A percentile compares a stretch with the other conserved stretches of the same genome.
Evolutionary conservation across 35 echinoderm and acorn worm species (phyloP).

Genomic region (Amphiura filiformis): DNA sequence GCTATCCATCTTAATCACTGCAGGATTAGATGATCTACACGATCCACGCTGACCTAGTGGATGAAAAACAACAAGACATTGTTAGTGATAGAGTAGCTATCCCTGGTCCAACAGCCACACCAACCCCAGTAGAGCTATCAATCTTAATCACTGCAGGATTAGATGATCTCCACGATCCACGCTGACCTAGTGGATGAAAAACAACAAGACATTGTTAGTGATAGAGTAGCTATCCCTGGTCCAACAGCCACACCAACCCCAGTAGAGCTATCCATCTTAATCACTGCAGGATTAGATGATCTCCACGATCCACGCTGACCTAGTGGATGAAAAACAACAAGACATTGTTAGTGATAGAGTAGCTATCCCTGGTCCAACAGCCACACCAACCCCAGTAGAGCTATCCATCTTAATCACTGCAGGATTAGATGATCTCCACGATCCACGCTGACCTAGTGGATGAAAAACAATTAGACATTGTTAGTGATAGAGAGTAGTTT

Average conservation of each 20-base stretch:
- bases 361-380: not conserved
- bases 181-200: slow-evolving; percentile 17
- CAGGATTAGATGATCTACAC: slow-evolving; percentile 26
- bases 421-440: not conserved
- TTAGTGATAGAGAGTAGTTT: not conserved
- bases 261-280: slow-evolving; percentile 31
- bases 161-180: slow-evolving; percentile 39
- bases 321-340: not conserved
- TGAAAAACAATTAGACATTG: too few relatives aligned
- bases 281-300: slow-evolving; percentile 21
- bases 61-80: not conserved
- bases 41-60: slow-evolving; percentile 37
- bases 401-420: slow-evolving; percentile 16
- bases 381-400: slow-evolving; percentile 7
- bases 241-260: slow-evolving; percentile 25
- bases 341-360: too few relatives aligned
- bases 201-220: too few relatives aligned
- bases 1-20: slow-evolving; percentile 34
- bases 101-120: slow-evolving; percentile 22
- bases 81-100: slow-evolving; percentile 21
- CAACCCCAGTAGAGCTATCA: slow-evolving; percentile 30
- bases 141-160: slow-evolving; percentile 27
- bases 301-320: slow-evolving; percentile 42
- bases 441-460: slow-evolving; percentile 12
- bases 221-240: slow-evolving; percentile 27